Evolutionary conservation across 2,888 invertebrate species (phyloP), one percentile per base, ranked within the genome.

Genomic region (Eupithecia subumbrata): DNA sequence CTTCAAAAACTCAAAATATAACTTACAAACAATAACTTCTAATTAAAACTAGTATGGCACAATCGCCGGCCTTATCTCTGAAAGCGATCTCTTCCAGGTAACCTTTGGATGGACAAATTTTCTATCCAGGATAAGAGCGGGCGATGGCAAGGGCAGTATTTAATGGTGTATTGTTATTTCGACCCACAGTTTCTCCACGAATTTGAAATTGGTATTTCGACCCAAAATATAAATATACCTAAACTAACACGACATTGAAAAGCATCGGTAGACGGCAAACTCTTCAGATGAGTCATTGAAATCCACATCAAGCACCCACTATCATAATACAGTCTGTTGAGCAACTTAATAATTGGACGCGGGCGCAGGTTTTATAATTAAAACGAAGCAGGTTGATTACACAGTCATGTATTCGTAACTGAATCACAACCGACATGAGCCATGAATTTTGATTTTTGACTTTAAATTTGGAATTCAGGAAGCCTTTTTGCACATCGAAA

Each of bases 301-400:
- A 72, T 66, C 25, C 45, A 60, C 34, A 64, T 34, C 18, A 43
- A 43, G 16, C 68, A 45, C 68, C 68, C 68, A 68, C 68, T 64
- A 73, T 63, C 30, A 63, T 56, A 56, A 56, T 56, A 56, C 52
- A 56, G 87, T 87, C 83, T 86, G 88, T 82, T 87, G 88, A 88
- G 81, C 88, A 81, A 82, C 85, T 86, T 92, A 91, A 30, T 30
- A 30, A 92, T 91, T 91, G 86, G 86, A 82, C 83, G 82, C 86
- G 87, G 82, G 87, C 83, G 82, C 86, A 88, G 82, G 87, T 90
- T 91, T 87, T 86, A 84, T 84, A 82, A 85, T 86, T 84, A 83
- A 85, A 85, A 87, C 85, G 84, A 85, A 85, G 84, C 82, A 84
- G 84, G 81, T 80, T 82, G 83, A 87, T 88, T 85, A 60, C 60